Conservation (phyloP, 2,113 vertebrate genomes). For the Ceratotherium simum region DNA sequence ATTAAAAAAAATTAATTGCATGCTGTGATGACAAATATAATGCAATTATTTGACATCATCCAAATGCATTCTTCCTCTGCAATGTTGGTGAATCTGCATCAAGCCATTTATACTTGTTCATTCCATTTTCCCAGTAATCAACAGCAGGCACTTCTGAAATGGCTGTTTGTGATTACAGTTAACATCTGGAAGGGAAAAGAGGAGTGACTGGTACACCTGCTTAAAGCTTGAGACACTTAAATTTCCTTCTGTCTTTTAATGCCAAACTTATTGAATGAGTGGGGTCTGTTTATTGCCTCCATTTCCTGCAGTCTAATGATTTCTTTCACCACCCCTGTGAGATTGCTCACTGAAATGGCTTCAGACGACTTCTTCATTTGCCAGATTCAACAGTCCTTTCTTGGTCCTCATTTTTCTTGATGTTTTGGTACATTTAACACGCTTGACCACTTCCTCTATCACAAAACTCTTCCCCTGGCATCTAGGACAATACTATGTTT, state of each 20-base stretch:
- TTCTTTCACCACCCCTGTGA: not conserved
- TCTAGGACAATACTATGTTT: not conserved
- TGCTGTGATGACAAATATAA: not conserved
- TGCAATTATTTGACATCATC: not conserved
- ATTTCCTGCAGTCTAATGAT: not conserved
- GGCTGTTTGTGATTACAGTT: not conserved
- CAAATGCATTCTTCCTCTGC: not conserved
- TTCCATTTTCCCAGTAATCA: not conserved
- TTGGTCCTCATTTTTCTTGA: constrained; percentile 39
- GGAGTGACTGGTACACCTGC: not conserved
- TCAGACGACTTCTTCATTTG: constrained; percentile 18
- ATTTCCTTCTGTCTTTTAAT: not conserved
- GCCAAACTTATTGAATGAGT: not conserved
- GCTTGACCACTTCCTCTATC: constrained; percentile 15
- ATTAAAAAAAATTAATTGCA: not conserved
- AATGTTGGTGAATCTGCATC: not conserved
- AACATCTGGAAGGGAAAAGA: constrained; percentile 1
- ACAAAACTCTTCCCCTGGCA: not conserved
- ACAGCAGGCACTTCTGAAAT: not conserved
- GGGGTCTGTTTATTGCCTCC: not conserved
- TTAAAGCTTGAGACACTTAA: not conserved
- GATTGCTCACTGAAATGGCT: not conserved
- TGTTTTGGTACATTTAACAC: constrained; percentile 55
- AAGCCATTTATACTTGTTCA: not conserved
- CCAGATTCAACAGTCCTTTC: not conserved